phyloP scores from a whole-genome alignment of 2,888 invertebrate genomes.

The Thymelicus acteon region DNA sequence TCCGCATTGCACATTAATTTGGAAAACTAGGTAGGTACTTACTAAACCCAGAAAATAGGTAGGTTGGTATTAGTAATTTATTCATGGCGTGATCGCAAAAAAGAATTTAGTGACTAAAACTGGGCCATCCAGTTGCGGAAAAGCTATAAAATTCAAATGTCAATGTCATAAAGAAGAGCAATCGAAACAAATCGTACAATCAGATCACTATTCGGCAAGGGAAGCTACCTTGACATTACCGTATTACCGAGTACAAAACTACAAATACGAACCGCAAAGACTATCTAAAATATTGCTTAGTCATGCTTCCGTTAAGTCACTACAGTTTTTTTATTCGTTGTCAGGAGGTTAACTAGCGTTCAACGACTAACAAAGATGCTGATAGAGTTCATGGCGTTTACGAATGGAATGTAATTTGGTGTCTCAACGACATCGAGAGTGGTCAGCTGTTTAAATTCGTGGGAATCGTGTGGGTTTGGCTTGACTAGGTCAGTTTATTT shows the following conservation, averaged over 20 bases:
- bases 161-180: constrained; percentile 14
- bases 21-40: neutral
- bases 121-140: constrained; percentile 6
- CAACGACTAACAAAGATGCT: neutral
- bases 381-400: neutral
- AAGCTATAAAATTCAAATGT: constrained; percentile 1
- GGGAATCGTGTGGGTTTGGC: too few species aligned
- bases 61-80: too few species aligned
- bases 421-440: neutral
- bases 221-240: constrained; percentile 12
- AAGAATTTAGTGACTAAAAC: neutral
- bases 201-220: constrained; percentile 13
- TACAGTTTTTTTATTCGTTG: neutral
- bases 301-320: constrained; percentile 2
- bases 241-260: neutral
- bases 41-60: neutral
- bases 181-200: neutral
- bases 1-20: too few species aligned
- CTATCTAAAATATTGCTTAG: constrained; percentile 6
- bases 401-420: neutral
- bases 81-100: neutral
- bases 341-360: neutral
- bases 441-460: neutral
- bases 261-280: neutral
- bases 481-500: too few species aligned